Conservation (phyloP, 2,797 vertebrate species). For the Varecia variegata region DNA sequence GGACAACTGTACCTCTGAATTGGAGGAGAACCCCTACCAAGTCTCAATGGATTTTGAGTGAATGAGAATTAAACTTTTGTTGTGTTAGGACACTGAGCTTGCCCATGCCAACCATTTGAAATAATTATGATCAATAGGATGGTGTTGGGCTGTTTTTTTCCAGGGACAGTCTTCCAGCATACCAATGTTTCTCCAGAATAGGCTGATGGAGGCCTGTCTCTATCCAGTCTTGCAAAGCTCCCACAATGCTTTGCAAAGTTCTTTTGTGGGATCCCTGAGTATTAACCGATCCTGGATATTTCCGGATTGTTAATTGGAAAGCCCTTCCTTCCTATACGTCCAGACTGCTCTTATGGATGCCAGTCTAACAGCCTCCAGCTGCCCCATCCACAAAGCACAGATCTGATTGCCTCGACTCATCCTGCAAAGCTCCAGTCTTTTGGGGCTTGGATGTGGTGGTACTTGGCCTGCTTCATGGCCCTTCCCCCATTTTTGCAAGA, state of each 20-base stretch:
- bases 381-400: neutral
- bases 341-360: neutral
- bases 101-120: neutral
- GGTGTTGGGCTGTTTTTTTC: neutral
- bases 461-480: neutral
- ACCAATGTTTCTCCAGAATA: neutral
- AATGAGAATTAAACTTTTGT: constrained; percentile 13
- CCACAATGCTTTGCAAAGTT: neutral
- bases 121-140: neutral
- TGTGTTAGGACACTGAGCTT: neutral
- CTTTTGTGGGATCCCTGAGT: neutral
- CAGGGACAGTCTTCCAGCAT: neutral
- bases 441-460: neutral
- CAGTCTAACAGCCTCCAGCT: neutral
- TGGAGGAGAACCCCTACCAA: neutral
- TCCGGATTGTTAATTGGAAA: neutral
- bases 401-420: neutral
- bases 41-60: neutral
- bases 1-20: neutral
- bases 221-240: neutral
- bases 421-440: neutral
- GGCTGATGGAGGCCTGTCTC: neutral
- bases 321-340: neutral
- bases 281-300: neutral
- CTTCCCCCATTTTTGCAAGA: neutral